A percentile compares a stretch with the other conserved stretches of the same genome.
phyloP scores from a whole-genome alignment of 1,140 invertebrate species.

The Globodera rostochiensis region DNA sequence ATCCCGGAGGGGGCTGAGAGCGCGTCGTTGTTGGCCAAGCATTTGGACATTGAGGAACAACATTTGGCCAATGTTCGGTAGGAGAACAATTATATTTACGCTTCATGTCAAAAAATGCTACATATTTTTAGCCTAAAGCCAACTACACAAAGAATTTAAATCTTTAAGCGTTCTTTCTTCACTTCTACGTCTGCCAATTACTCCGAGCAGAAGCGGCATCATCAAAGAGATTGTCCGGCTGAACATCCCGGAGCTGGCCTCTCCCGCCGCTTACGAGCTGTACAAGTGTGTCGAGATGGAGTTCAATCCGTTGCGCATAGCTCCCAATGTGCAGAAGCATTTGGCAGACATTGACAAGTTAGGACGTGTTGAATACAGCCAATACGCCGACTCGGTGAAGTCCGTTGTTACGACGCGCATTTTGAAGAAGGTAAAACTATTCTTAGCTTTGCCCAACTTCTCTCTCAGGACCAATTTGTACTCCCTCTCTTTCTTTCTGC shows the following conservation, averaged over 20 bases:
- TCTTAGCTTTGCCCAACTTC: neutral
- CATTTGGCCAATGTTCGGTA: constrained; percentile 58
- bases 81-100: neutral
- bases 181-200: constrained; percentile 60
- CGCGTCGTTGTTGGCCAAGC: constrained; percentile 57
- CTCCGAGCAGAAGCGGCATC: constrained; percentile 61
- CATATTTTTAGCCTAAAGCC: neutral
- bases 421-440: constrained; percentile 54
- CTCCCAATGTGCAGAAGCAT: constrained; percentile 33
- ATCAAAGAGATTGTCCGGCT: constrained; percentile 59
- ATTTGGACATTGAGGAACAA: constrained; percentile 64
- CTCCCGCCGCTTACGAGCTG: constrained; percentile 40
- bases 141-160: constrained; percentile 9
- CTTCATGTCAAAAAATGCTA: neutral
- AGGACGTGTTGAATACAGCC: constrained; percentile 45
- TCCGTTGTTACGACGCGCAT: constrained; percentile 58
- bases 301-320: constrained; percentile 58
- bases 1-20: constrained; percentile 61
- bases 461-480: too few relatives aligned
- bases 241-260: constrained; percentile 56
- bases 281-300: constrained; percentile 59
- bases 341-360: constrained; percentile 38
- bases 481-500: constrained; percentile 28
- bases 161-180: constrained; percentile 56
- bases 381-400: constrained; percentile 47